Conservation (phyloP, 2,888 invertebrate genomes). For the Entomobrya multifasciata region DNA sequence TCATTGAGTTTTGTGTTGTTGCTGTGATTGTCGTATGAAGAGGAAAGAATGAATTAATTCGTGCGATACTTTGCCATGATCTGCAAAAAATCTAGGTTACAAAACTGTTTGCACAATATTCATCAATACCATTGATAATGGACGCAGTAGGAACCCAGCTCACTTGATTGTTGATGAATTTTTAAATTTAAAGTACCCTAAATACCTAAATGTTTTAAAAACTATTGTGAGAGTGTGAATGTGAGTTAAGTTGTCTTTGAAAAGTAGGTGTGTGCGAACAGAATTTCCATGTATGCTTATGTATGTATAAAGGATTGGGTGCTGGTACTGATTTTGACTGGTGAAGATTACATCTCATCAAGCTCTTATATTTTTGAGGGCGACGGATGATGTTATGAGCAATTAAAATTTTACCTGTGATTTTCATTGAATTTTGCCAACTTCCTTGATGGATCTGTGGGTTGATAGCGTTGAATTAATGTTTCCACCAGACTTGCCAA, state of each 20-base stretch:
- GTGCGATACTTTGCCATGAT: conserved; percentile 64
- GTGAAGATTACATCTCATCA: background rate
- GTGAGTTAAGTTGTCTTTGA: too few relatives aligned
- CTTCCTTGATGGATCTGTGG: conserved; percentile 77
- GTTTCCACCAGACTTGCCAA: conserved; percentile 79
- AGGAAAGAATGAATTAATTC: conserved; percentile 62
- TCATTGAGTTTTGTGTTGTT: conserved; percentile 1
- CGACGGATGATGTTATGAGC: background rate
- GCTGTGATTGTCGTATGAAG: conserved; percentile 37
- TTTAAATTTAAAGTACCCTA: background rate
- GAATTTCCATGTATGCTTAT: too few relatives aligned
- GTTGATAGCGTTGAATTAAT: conserved; percentile 78
- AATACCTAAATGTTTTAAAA: too few relatives aligned
- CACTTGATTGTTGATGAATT: background rate
- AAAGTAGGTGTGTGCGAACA: too few relatives aligned
- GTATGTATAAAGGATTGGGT: too few relatives aligned
- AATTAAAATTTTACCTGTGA: conserved; percentile 75
- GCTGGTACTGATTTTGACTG: too few relatives aligned
- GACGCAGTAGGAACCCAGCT: background rate
- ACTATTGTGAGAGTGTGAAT: too few relatives aligned
- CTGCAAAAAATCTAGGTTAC: conserved; percentile 65
- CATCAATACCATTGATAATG: conserved; percentile 25
- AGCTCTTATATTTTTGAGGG: background rate
- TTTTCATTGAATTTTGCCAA: conserved; percentile 78
- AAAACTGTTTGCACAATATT: conserved; percentile 57